Conservation (phyloP, 2,888 invertebrate species). For the Cephus pygmeus region DNA sequence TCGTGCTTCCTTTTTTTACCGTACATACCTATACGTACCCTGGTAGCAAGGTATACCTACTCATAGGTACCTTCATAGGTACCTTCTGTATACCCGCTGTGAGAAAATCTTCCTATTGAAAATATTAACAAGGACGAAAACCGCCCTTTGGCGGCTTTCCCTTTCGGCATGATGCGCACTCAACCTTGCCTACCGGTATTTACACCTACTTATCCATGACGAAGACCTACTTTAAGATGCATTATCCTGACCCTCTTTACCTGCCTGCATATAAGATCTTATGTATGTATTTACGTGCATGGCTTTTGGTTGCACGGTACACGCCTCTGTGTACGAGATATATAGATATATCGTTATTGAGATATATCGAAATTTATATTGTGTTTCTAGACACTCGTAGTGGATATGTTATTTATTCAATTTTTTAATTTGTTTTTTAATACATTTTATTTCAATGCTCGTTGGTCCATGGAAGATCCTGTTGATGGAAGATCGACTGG, state of each 20-base stretch:
- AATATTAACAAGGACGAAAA: conserved; percentile 58
- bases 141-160: conserved; percentile 55
- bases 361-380: no score
- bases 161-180: conserved; percentile 31
- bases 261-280: neutral
- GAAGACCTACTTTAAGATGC: conserved; percentile 44
- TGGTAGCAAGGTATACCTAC: neutral
- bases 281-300: neutral
- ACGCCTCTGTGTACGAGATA: no score
- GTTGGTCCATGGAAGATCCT: no score
- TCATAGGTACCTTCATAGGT: neutral
- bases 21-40: conserved; percentile 4
- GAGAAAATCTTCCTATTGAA: conserved; percentile 63
- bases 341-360: no score
- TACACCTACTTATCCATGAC: conserved; percentile 49
- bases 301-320: neutral
- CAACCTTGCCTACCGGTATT: conserved; percentile 40
- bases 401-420: no score
- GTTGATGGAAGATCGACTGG: no score
- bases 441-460: no score
- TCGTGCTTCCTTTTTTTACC: conserved; percentile 22
- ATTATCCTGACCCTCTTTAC: conserved; percentile 46
- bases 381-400: no score
- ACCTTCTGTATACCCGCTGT: conserved; percentile 36
- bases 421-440: no score